Percentiles rank a stretch among this genome's conserved stretches.
These are phyloP conservation scores for Apamea monoglypha DNA, from an alignment of 2,888 invertebrate genomes.

Conservation along the genomic window DNA sequence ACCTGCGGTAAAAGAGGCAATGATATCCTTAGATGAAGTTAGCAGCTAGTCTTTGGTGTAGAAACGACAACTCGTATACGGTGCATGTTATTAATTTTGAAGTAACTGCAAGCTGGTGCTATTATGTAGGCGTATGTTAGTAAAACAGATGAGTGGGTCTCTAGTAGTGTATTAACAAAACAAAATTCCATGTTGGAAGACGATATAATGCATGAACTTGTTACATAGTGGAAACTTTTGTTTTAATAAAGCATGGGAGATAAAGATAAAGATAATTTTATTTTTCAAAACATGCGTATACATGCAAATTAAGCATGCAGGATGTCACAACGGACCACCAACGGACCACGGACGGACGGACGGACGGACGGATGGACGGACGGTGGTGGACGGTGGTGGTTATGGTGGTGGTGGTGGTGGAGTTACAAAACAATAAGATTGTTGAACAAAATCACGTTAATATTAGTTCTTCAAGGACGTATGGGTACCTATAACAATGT, in stretches of 20 bases:
- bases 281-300: no score
- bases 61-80: neutral
- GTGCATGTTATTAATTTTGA: slow-evolving; percentile 13
- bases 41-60: neutral
- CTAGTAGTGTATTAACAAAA: slow-evolving; percentile 15
- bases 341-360: no score
- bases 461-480: slow-evolving; percentile 39
- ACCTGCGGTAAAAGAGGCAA: neutral
- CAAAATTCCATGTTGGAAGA: slow-evolving; percentile 31
- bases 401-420: no score
- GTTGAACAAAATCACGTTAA: slow-evolving; percentile 41
- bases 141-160: slow-evolving; percentile 28
- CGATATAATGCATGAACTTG: slow-evolving; percentile 11
- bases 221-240: slow-evolving; percentile 18
- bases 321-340: no score
- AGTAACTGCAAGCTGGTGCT: slow-evolving; percentile 4
- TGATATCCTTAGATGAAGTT: slow-evolving; percentile 4
- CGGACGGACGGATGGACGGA: no score
- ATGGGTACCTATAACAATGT: slow-evolving; percentile 37
- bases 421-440: slow-evolving; percentile 35
- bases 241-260: slow-evolving; percentile 19
- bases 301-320: no score
- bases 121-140: slow-evolving; percentile 35
- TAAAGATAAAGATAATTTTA: no score
- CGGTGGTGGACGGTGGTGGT: no score